phyloP scores from a whole-genome alignment of 1,140 invertebrate genomes.

The Sycophila sp. region DNA sequence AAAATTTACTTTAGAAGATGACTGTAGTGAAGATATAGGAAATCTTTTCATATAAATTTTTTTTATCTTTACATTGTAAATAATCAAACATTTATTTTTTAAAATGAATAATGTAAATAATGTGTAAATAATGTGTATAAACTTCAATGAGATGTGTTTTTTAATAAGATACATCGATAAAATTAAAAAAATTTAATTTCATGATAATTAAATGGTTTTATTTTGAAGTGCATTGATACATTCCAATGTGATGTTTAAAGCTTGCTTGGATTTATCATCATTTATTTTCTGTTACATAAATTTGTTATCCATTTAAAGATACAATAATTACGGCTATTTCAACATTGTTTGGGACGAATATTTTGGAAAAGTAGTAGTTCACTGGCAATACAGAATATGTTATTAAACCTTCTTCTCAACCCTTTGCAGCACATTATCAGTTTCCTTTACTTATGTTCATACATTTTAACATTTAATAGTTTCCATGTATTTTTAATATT shows the following conservation, averaged over 20 bases:
- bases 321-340: constrained; percentile 36
- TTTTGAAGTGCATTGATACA: constrained; percentile 38
- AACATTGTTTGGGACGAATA: constrained; percentile 15
- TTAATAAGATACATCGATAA: background rate
- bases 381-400: constrained; percentile 38
- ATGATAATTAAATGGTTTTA: constrained; percentile 42
- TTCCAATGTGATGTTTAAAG: constrained; percentile 35
- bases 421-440: too few relatives aligned
- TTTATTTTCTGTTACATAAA: constrained; percentile 35
- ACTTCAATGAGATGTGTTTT: background rate
- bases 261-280: constrained; percentile 17
- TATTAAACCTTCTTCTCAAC: constrained; percentile 24
- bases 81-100: background rate
- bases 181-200: constrained; percentile 16
- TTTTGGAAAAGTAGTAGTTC: constrained; percentile 28
- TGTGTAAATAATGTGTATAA: background rate
- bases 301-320: constrained; percentile 34
- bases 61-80: background rate
- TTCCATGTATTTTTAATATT: too few relatives aligned
- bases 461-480: too few relatives aligned
- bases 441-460: too few relatives aligned
- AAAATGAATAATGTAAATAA: background rate
- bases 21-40: constrained; percentile 38
- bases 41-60: constrained; percentile 39
- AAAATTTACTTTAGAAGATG: constrained; percentile 32